A percentile compares a stretch with the other conserved stretches of the same genome.
Evolutionary conservation across 92 coral and sea anemone species (phyloP).

Genomic region (Parazoanthus swiftii): DNA sequence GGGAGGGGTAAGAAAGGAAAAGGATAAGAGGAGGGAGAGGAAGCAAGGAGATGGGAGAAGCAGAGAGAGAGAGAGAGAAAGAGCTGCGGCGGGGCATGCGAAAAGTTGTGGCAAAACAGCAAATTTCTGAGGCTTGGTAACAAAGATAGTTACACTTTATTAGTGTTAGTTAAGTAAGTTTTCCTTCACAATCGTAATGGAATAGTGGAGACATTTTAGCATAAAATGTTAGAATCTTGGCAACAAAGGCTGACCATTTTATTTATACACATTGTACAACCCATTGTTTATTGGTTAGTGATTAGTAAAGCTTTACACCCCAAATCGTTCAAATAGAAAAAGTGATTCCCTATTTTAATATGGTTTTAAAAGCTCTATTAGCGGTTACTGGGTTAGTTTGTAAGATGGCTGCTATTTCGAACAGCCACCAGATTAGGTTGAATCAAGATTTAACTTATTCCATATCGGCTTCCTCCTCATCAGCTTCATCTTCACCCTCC

Average conservation of each 20-base stretch:
- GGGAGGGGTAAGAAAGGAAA: too few relatives aligned
- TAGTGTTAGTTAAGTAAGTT: background rate
- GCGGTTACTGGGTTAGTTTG: slow-evolving; percentile 14
- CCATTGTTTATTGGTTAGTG: slow-evolving; percentile 11
- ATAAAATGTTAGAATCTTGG: slow-evolving; percentile 4
- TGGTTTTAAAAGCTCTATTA: background rate
- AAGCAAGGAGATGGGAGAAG: too few relatives aligned
- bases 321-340: background rate
- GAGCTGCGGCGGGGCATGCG: background rate
- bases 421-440: background rate
- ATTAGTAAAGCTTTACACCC: slow-evolving; percentile 27
- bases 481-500: slow-evolving; percentile 28
- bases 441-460: slow-evolving; percentile 23
- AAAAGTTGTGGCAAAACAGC: background rate
- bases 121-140: slow-evolving; percentile 1
- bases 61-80: too few relatives aligned
- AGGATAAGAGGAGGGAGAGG: too few relatives aligned
- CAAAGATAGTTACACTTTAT: slow-evolving; percentile 13
- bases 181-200: slow-evolving; percentile 16
- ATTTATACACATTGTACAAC: slow-evolving; percentile 11
- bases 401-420: background rate
- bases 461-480: slow-evolving; percentile 40
- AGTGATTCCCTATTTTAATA: background rate
- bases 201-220: background rate
- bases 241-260: background rate